Conservation (phyloP, 2,113 vertebrate species). For the Carassius carassius region DNA sequence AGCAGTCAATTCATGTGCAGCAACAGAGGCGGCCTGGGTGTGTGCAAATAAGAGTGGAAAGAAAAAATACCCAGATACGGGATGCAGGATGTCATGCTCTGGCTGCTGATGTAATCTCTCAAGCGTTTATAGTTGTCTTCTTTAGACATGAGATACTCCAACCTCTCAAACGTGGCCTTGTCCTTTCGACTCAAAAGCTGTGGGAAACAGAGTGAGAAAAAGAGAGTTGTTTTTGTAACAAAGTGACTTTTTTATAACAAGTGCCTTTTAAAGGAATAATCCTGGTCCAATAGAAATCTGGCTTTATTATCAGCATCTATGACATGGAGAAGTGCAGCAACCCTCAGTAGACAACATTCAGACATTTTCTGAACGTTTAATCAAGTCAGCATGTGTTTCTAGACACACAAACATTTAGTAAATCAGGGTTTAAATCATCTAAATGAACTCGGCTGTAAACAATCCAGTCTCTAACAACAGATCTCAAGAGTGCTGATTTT, state of each 20-base stretch:
- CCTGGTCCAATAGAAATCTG: background rate
- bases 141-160: conserved; percentile 98
- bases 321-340: background rate
- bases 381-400: background rate
- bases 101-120: conserved; percentile 93
- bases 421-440: background rate
- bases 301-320: background rate
- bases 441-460: background rate
- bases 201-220: background rate
- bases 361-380: background rate
- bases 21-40: too few relatives aligned
- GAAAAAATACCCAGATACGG: conserved; percentile 92
- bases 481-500: background rate
- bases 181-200: conserved; percentile 96
- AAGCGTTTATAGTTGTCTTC: conserved; percentile 99
- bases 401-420: background rate
- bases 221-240: conserved; percentile 1
- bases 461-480: background rate
- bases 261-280: background rate
- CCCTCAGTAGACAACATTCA: background rate
- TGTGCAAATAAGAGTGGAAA: background rate
- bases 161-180: conserved; percentile 93
- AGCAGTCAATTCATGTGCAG: too few relatives aligned
- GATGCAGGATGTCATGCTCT: conserved; percentile 99
- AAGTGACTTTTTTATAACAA: background rate